Base-by-base conservation (phyloP, 1,140 invertebrate genomes). In the Lasioglossum albipes region DNA sequence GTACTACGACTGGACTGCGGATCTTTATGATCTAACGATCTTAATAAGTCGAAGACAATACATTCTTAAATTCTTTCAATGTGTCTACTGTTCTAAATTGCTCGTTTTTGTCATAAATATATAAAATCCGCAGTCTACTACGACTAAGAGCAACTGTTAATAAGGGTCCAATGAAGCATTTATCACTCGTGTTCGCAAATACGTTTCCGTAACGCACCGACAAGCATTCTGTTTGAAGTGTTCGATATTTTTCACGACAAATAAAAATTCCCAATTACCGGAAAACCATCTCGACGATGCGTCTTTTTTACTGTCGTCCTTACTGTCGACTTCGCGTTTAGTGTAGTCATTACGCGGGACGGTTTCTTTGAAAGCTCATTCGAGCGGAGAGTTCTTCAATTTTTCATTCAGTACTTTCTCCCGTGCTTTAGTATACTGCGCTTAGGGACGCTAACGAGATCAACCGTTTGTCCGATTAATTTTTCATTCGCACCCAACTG, bases 141-240 rank as follows among this genome's bases (percentile, higher is more conserved):
- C 10, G 7, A 20, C 13, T 65, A 65, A 20, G 12, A 4, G 42
- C 54, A n/a, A 72, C 54, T 20, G 36, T 66, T 65, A 79, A 72
- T 27, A 45, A 73, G 71, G 62, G 62, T 74, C 70, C 62, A 74
- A 79, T 59, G 2, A 65, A 57, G 4, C 22, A 41, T 54, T 52
- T 52, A 13, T 9, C 16, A 54, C 27, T 16, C 64, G 7, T 52
- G 7, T 41, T 41, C 31, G 54, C 42, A 12, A 45, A 49, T 36
- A 65, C 31, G 13, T 74, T 74, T 59, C 9, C 66, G 65, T 12
- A 36, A 36, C 70, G 49, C 70, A 65, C 62, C 1, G 18, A 42
- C 31, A 18, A 12, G 2, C 20, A n/a, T 54, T 27, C 22, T 45
- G 16, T 12, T 57, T 45, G 10, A 52, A 62, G 27, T 62, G 22